Percentiles rank a stretch among this genome's conserved stretches.
These are phyloP conservation scores for Plemyria rubiginata DNA, from an alignment of 2,888 invertebrate genomes.

Conservation along the genomic window DNA sequence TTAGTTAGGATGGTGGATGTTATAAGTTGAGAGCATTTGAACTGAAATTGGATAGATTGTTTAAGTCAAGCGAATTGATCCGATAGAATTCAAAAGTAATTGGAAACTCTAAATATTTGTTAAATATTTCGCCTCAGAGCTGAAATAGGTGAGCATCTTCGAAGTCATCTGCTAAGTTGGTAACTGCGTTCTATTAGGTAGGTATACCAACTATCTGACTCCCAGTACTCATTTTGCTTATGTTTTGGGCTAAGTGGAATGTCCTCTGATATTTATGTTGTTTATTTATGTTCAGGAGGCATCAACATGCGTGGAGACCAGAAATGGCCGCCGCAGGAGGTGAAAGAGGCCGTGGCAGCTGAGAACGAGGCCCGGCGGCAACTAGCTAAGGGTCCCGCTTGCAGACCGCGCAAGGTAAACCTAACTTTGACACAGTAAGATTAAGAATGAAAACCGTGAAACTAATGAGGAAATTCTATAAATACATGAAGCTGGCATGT, in stretches of 20 bases:
- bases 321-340: slow-evolving; percentile 94
- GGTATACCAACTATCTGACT: too few relatives aligned
- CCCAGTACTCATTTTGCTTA: too few relatives aligned
- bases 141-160: too few relatives aligned
- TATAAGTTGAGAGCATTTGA: not conserved
- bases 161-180: too few relatives aligned
- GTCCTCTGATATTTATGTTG: too few relatives aligned
- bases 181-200: too few relatives aligned
- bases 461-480: not conserved
- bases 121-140: too few relatives aligned
- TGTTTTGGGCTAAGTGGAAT: not conserved
- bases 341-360: slow-evolving; percentile 89
- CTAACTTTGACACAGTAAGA: not conserved
- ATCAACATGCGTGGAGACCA: slow-evolving; percentile 93
- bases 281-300: slow-evolving; percentile 82
- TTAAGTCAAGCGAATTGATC: too few relatives aligned
- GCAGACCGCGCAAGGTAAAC: slow-evolving; percentile 88
- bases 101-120: too few relatives aligned
- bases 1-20: not conserved
- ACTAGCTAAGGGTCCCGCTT: slow-evolving; percentile 90
- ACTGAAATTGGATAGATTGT: too few relatives aligned
- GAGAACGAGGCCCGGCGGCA: slow-evolving; percentile 90
- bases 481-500: too few relatives aligned
- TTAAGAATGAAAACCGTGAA: not conserved
- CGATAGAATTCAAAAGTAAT: too few relatives aligned